Base-by-base conservation (phyloP, 2,797 vertebrate genomes). In the Scomberomorus guttatus region DNA sequence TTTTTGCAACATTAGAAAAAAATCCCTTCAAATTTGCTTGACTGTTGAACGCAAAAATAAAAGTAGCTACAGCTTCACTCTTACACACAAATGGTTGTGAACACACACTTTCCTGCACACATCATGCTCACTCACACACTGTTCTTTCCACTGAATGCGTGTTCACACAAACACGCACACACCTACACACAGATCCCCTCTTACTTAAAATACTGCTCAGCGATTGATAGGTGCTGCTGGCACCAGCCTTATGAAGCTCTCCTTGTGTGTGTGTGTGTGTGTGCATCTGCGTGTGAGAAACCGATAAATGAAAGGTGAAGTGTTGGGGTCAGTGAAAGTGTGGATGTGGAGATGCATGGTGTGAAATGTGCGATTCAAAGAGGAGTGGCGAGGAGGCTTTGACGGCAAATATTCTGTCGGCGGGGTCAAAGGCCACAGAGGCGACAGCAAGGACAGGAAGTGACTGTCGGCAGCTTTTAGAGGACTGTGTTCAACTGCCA, bases 151-250 rank as follows among this genome's bases (percentile, higher is more conserved):
- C 77, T 77, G n/a, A 65, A 60, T 39, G 51, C 63, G 59, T 34
- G n/a, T 67, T 42, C 70, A 55, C 70, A 71, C 62, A 42, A 14
- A 80, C 34, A 63, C 8, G 7, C 67, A 73, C 60, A 71, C 70
- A 74, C 58, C 48, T 59, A 63, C 39, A 29, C 77, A 58, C 70
- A 82, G 80, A 83, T 79, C 75, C 68, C 59, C 70, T 60, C 75
- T 24, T 34, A 81, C 88, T 92, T 87, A 89, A 90, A 88, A 89
- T 82, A 83, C 83, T 80, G 46, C 69, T 90, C 84, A 74, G 61
- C 64, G 18, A 80, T 75, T 83, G 76, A 86, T 76, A 71, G 61
- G 78, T 76, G 81, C 39, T 77, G 76, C 87, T 90, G 87, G 90
- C 84, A 77, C 39, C 67, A 67, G 73, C 55, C 27, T 50, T 63